Evolutionary conservation across 2,113 vertebrate genomes (phyloP).

Genomic region (Propithecus coquereli): DNA sequence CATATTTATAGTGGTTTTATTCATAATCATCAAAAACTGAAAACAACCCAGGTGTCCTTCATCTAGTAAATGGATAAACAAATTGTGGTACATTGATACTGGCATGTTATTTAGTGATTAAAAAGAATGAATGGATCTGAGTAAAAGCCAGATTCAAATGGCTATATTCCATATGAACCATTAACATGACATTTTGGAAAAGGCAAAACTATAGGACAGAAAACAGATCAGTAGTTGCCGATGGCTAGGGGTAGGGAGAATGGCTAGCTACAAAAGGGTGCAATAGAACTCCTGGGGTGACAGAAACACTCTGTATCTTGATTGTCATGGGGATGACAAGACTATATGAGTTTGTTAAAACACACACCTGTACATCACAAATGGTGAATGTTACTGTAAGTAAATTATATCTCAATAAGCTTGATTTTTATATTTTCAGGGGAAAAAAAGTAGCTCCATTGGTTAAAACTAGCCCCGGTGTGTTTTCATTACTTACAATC

Average conservation of each 20-base stretch:
- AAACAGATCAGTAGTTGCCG: not conserved
- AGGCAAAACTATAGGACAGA: not conserved
- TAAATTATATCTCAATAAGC: not conserved
- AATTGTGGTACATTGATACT: not conserved
- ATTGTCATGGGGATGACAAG: no score
- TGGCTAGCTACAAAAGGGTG: not conserved
- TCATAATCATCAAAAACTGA: not conserved
- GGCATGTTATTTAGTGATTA: not conserved
- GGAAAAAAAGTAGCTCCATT: not conserved
- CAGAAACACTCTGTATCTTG: not conserved
- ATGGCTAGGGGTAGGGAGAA: not conserved
- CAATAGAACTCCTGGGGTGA: not conserved
- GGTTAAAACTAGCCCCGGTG: not conserved
- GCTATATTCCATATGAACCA: not conserved
- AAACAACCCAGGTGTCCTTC: not conserved
- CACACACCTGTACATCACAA: not conserved
- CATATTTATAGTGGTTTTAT: not conserved
- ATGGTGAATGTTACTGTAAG: not conserved
- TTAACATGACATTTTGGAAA: not conserved
- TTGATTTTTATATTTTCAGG: not conserved
- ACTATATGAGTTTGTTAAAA: not conserved
- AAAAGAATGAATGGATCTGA: not conserved
- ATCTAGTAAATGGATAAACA: not conserved
- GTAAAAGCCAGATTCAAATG: not conserved
- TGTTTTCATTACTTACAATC: not conserved